A percentile compares a stretch with the other conserved stretches of the same genome.
These are phyloP conservation scores for Hesperia comma DNA, from an alignment of 2,888 invertebrate genomes.

Conservation along the genomic window DNA sequence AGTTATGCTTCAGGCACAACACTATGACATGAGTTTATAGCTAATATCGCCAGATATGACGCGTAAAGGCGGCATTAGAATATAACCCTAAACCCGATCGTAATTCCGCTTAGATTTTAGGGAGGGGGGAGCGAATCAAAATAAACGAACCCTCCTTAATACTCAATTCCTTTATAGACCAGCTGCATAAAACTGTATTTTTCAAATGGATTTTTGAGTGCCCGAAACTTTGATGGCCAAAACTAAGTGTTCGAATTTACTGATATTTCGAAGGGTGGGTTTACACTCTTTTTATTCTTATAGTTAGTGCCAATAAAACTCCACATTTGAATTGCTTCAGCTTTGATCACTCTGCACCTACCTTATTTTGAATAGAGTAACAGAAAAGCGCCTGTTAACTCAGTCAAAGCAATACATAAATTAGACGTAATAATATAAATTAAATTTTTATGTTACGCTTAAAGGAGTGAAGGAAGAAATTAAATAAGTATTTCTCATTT, in stretches of 20 bases:
- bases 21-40: conserved; percentile 61
- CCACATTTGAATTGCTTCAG: conserved; percentile 67
- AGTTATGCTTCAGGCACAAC: conserved; percentile 48
- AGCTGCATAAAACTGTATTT: conserved; percentile 72
- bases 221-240: conserved; percentile 77
- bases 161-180: conserved; percentile 62
- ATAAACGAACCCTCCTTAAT: conserved; percentile 64
- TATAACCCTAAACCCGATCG: conserved; percentile 56
- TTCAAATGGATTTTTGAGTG: conserved; percentile 84
- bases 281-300: conserved; percentile 75
- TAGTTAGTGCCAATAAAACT: conserved; percentile 72
- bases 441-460: too few relatives aligned
- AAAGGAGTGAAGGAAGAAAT: too few relatives aligned
- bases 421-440: background rate
- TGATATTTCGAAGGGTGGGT: conserved; percentile 61
- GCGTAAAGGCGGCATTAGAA: conserved; percentile 62
- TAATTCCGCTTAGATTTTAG: conserved; percentile 62
- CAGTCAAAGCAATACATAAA: conserved; percentile 45
- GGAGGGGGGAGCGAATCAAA: conserved; percentile 52
- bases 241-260: conserved; percentile 79
- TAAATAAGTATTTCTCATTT: too few relatives aligned
- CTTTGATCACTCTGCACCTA: conserved; percentile 1
- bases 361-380: conserved; percentile 9
- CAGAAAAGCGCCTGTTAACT: conserved; percentile 45
- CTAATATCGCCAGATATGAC: conserved; percentile 61